A percentile compares a stretch with the other conserved stretches of the same genome.
These are phyloP conservation scores for Drosophila greeni DNA, from an alignment of 2,888 invertebrate genomes.

Conservation along the genomic window DNA sequence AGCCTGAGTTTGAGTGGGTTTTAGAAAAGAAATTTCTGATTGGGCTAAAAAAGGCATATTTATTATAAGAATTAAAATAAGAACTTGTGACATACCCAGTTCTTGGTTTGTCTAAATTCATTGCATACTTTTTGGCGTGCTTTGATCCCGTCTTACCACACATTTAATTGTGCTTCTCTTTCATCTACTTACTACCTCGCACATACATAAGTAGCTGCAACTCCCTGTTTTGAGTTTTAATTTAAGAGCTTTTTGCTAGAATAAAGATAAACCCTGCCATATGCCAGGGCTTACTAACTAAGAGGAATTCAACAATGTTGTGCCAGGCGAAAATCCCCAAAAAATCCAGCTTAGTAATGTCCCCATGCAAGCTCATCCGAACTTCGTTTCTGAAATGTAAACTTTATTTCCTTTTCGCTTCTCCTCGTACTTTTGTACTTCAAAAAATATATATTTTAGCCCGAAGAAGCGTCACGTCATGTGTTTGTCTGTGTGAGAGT, in stretches of 20 bases:
- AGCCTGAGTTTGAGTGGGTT: background rate
- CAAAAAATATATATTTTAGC: slow-evolving; percentile 17
- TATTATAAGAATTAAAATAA: background rate
- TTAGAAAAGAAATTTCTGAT: background rate
- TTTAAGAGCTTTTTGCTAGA: background rate
- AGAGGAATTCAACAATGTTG: slow-evolving; percentile 17
- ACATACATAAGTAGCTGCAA: background rate
- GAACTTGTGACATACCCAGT: background rate
- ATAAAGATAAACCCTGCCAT: background rate
- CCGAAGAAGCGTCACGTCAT: slow-evolving; percentile 25
- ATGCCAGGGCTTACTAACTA: slow-evolving; percentile 5
- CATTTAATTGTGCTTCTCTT: background rate
- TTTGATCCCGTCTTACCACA: background rate
- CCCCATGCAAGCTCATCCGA: slow-evolving; percentile 29
- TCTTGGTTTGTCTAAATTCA: background rate
- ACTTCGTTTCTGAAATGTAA: slow-evolving; percentile 28
- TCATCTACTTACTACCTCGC: too few species aligned
- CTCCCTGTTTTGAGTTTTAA: background rate
- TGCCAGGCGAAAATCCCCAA: slow-evolving; percentile 9
- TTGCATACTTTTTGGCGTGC: background rate
- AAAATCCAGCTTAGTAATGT: slow-evolving; percentile 32
- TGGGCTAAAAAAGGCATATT: too few species aligned
- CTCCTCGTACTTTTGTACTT: slow-evolving; percentile 12
- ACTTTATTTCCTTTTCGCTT: slow-evolving; percentile 30
- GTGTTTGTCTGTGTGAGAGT: slow-evolving; percentile 37